phyloP scores from a whole-genome alignment of 2,888 invertebrate species.

The Pyrrhia umbra region DNA sequence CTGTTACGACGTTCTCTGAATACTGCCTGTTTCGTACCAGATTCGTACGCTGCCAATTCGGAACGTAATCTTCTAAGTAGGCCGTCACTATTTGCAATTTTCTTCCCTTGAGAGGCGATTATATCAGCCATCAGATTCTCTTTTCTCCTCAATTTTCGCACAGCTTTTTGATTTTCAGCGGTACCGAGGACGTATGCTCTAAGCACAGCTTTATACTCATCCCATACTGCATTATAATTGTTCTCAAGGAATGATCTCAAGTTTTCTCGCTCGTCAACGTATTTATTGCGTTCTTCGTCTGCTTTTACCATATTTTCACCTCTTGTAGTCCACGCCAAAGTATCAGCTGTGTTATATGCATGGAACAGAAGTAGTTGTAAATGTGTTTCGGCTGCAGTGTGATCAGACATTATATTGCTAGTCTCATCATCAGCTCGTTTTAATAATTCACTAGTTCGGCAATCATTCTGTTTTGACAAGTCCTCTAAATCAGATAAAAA shows the following conservation, averaged over 20 bases:
- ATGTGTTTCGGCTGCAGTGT: slow-evolving; percentile 82
- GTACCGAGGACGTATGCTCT: slow-evolving; percentile 80
- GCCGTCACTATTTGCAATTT: slow-evolving; percentile 81
- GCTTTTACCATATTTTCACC: slow-evolving; percentile 85
- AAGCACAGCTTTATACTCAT: slow-evolving; percentile 81
- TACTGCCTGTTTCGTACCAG: slow-evolving; percentile 84
- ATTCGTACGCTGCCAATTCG: slow-evolving; percentile 84
- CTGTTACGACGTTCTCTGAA: slow-evolving; percentile 83
- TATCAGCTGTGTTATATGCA: slow-evolving; percentile 78
- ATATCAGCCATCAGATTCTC: slow-evolving; percentile 86
- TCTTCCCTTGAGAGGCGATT: slow-evolving; percentile 83
- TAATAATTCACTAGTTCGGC: slow-evolving; percentile 71
- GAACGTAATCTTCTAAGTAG: slow-evolving; percentile 76
- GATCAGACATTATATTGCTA: slow-evolving; percentile 71
- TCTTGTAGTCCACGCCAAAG: slow-evolving; percentile 79
- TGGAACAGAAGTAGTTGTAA: slow-evolving; percentile 82
- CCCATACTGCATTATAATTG: slow-evolving; percentile 80
- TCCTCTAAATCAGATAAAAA: slow-evolving; percentile 79
- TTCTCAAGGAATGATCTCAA: slow-evolving; percentile 82
- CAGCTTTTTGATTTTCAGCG: slow-evolving; percentile 83
- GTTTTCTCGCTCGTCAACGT: slow-evolving; percentile 76
- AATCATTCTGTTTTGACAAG: slow-evolving; percentile 76
- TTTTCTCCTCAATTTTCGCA: slow-evolving; percentile 81
- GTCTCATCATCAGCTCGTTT: slow-evolving; percentile 73
- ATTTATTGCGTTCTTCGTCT: slow-evolving; percentile 82